Percentiles rank a stretch among this genome's conserved stretches.
phyloP scores from a whole-genome alignment of 1,140 invertebrate species.

The Trichonephila inaurata region DNA sequence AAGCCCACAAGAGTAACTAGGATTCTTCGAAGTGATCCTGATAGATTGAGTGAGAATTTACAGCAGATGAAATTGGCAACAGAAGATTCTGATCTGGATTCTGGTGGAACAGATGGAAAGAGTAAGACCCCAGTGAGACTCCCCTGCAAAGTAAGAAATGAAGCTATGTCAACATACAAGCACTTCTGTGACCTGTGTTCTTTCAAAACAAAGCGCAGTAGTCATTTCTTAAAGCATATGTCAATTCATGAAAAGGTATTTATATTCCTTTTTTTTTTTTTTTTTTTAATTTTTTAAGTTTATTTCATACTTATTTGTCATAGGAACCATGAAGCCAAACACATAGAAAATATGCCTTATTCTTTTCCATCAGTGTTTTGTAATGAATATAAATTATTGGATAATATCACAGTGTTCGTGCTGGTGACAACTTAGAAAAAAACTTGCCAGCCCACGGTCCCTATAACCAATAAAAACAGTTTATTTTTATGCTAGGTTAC shows the following conservation, averaged over 20 bases:
- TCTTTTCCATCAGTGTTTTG: no score
- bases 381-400: no score
- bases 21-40: constrained; percentile 9
- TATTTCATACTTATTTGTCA: no score
- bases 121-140: background rate
- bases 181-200: constrained; percentile 81
- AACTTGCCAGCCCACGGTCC: no score
- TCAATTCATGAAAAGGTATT: constrained; percentile 79
- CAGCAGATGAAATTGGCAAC: constrained; percentile 67
- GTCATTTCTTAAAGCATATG: constrained; percentile 80
- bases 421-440: no score
- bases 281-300: background rate
- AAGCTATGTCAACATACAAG: constrained; percentile 79
- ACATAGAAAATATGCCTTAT: no score
- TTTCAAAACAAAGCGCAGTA: constrained; percentile 81
- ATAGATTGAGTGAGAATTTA: constrained; percentile 52
- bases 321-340: no score
- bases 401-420: no score
- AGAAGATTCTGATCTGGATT: constrained; percentile 47
- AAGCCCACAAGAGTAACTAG: background rate
- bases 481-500: no score
- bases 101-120: constrained; percentile 22
- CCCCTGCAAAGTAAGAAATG: constrained; percentile 77
- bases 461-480: no score
- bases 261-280: no score